These are phyloP conservation scores for Chironomus tepperi DNA, from an alignment of 1,140 invertebrate species.

Conservation along the genomic window DNA sequence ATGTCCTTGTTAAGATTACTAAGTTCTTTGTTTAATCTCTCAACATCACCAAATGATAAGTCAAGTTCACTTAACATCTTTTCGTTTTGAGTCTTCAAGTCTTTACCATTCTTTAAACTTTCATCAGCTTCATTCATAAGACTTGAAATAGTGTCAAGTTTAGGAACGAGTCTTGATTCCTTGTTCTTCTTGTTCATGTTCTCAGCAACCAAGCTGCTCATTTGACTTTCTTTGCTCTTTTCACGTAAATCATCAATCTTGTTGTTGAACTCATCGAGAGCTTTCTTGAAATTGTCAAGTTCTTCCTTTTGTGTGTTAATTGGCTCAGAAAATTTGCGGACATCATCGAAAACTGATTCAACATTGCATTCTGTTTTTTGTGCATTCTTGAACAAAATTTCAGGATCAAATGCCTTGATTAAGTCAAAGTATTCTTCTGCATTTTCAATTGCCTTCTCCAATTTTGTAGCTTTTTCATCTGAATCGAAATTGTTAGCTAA, in stretches of 20 bases:
- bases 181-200: slow-evolving; percentile 50
- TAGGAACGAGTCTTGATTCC: slow-evolving; percentile 39
- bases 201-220: slow-evolving; percentile 52
- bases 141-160: slow-evolving; percentile 42
- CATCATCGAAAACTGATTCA: slow-evolving; percentile 53
- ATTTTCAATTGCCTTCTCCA: slow-evolving; percentile 65
- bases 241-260: slow-evolving; percentile 66
- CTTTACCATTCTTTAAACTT: slow-evolving; percentile 28
- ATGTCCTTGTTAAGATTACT: slow-evolving; percentile 31
- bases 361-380: slow-evolving; percentile 40
- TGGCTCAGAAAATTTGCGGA: slow-evolving; percentile 55
- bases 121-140: slow-evolving; percentile 40
- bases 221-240: slow-evolving; percentile 52
- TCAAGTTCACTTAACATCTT: not conserved
- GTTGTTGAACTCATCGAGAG: slow-evolving; percentile 50
- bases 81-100: not conserved
- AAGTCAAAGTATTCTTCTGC: slow-evolving; percentile 57
- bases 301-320: slow-evolving; percentile 49
- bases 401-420: slow-evolving; percentile 35
- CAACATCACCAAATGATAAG: not conserved
- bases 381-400: not conserved
- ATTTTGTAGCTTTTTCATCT: slow-evolving; percentile 57
- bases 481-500: slow-evolving; percentile 57
- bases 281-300: slow-evolving; percentile 46
- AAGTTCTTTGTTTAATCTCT: slow-evolving; percentile 26